Evolutionary conservation across 2,888 invertebrate genomes (phyloP).

Genomic region (Oscheius sp.): DNA sequence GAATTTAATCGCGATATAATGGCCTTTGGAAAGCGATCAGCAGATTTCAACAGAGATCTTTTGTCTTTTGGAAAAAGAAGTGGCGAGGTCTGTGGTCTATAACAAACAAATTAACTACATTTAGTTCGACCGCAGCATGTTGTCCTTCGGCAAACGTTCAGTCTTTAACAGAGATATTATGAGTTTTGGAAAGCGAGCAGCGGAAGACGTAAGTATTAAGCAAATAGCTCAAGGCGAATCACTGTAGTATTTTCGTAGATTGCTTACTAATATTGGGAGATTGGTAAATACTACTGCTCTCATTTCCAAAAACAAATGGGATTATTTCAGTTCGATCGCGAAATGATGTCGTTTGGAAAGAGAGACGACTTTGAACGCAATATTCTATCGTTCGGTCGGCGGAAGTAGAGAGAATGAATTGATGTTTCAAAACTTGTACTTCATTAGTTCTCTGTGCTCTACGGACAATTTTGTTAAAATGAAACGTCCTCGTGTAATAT

Average conservation of each 20-base stretch:
- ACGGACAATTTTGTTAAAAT: not conserved
- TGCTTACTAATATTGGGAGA: not conserved
- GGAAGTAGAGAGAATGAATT: constrained; percentile 33
- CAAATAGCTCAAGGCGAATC: not conserved
- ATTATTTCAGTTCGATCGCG: constrained; percentile 38
- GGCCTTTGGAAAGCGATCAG: constrained; percentile 30
- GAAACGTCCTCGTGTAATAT: not conserved
- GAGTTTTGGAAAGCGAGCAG: constrained; percentile 39
- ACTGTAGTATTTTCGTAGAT: constrained; percentile 14
- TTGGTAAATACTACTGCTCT: not conserved
- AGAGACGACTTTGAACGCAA: constrained; percentile 44
- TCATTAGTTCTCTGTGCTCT: not conserved
- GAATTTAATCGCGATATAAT: constrained; percentile 34
- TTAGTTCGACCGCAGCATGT: constrained; percentile 41
- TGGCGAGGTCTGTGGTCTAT: constrained; percentile 5
- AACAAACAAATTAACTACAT: not conserved
- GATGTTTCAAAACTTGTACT: no score
- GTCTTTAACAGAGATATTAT: constrained; percentile 31
- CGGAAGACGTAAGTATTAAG: constrained; percentile 4
- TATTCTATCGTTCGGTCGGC: constrained; percentile 45
- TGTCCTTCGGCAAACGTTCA: constrained; percentile 51
- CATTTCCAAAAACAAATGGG: constrained; percentile 11
- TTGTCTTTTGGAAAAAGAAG: constrained; percentile 10
- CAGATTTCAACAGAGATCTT: constrained; percentile 17
- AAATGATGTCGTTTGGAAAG: constrained; percentile 50